Percentiles rank a stretch among this genome's conserved stretches.
Conservation (phyloP, 1,140 invertebrate genomes). For the Nymphalis io region DNA sequence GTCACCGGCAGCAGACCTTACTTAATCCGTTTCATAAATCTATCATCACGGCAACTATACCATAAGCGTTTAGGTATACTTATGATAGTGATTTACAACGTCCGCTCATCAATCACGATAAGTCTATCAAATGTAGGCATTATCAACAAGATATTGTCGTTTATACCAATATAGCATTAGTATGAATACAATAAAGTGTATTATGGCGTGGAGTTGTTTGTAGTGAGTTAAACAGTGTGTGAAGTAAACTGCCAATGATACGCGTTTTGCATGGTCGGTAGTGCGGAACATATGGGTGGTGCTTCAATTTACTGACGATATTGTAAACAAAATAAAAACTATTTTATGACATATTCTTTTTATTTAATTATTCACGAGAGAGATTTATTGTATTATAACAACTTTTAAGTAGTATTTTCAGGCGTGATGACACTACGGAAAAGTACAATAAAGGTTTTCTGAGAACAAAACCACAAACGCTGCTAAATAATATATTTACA, state of each 20-base stretch:
- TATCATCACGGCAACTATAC: constrained; percentile 37
- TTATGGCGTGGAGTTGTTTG: constrained; percentile 20
- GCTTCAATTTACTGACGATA: constrained; percentile 31
- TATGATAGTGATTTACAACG: constrained; percentile 42
- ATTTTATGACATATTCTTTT: neutral
- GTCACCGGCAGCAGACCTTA: constrained; percentile 27
- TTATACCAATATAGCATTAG: constrained; percentile 24
- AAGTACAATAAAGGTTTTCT: no score
- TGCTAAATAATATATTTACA: neutral
- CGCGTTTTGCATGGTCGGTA: constrained; percentile 49
- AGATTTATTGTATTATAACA: no score
- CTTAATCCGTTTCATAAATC: constrained; percentile 39
- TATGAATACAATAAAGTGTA: constrained; percentile 25
- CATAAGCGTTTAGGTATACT: constrained; percentile 39
- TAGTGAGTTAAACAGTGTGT: constrained; percentile 12
- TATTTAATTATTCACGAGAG: neutral
- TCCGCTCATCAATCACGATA: constrained; percentile 47
- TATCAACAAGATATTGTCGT: constrained; percentile 15
- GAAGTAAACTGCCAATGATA: constrained; percentile 46
- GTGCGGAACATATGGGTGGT: constrained; percentile 49
- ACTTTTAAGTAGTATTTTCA: no score
- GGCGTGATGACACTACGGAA: no score
- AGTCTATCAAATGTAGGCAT: constrained; percentile 38
- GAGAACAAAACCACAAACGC: neutral
- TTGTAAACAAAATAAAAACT: neutral